Conservation (phyloP, 2,797 vertebrate genomes). For the Poeciliopsis paucimaculata region DNA sequence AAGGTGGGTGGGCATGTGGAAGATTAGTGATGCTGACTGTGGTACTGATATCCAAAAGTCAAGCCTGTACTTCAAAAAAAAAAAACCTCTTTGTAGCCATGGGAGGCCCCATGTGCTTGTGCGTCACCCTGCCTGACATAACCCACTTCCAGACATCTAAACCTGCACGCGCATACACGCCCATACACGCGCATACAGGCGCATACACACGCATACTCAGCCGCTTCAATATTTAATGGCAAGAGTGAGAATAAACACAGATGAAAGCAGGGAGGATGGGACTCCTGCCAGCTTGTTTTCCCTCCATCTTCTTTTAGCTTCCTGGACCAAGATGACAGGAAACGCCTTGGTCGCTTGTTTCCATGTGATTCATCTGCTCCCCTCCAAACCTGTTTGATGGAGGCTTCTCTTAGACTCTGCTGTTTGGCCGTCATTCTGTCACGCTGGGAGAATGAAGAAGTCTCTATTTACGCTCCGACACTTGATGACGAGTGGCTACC, state of each 20-base stretch:
- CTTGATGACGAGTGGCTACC: background rate
- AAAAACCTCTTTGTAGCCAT: background rate
- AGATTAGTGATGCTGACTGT: constrained; percentile 5
- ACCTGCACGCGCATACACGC: background rate
- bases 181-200: no score
- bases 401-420: background rate
- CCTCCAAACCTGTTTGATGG: background rate
- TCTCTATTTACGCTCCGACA: background rate
- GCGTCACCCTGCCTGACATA: background rate
- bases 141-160: background rate
- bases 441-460: background rate
- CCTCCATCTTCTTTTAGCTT: constrained; percentile 3
- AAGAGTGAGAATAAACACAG: constrained; percentile 35
- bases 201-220: background rate
- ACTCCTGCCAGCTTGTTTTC: constrained; percentile 19
- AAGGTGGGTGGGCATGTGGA: background rate
- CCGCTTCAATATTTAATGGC: constrained; percentile 66
- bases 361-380: background rate
- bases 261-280: constrained; percentile 53
- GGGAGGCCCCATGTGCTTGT: background rate
- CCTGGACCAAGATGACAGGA: constrained; percentile 23
- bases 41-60: constrained; percentile 1
- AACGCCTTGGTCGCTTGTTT: background rate
- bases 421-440: background rate
- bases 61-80: background rate